Base-by-base conservation (phyloP, 2,113 vertebrate species). In the Marmota flaviventris region DNA sequence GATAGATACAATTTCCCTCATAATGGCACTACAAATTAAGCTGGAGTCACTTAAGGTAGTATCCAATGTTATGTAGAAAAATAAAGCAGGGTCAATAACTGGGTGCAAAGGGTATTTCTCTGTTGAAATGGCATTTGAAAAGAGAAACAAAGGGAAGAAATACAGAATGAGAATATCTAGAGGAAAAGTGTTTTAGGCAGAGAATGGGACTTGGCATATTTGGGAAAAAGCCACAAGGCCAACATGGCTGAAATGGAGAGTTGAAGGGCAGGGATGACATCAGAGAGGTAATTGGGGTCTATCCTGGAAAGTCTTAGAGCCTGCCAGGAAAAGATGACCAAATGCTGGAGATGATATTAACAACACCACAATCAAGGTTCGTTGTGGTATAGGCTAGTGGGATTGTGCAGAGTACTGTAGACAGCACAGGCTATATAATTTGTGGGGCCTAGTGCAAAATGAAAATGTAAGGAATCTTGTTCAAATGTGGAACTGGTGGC, bases 101-200 rank as follows among this genome's bases (percentile, higher is more conserved):
- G 2, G 11, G 8, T 61, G 5, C 39, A 12, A 53, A 72, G 34
- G 39, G 63, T 48, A 11, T 32, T n/a, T 88, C 11, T 85, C 29
- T 94, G 18, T 78, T 89, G 37, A 95, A 78, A 75, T 45, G 85
- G 4, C 9, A 70, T 78, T 91, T 61, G 56, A 92, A 91, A 8
- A 82, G 93, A 75, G 77, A 83, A 91, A 73, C 58, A 32, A 91
- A 94, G 7, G 70, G 14, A 56, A 89, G 29, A 37, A 42, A 61
- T 42, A 37, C 92, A 32, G 16, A 24, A 32, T 25, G 20, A 56
- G 11, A 76, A 22, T 82, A 85, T 27, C 39, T 72, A 29, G 32
- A 13, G 7, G 29, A 42, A 45, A 37, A 73, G 8, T 88, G 25
- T 82, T 95, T 88, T 58, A 89, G 45, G 39, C 13, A 88, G 53